Conservation (phyloP, 2,888 invertebrate genomes). For the Drosophila algonquin region DNA sequence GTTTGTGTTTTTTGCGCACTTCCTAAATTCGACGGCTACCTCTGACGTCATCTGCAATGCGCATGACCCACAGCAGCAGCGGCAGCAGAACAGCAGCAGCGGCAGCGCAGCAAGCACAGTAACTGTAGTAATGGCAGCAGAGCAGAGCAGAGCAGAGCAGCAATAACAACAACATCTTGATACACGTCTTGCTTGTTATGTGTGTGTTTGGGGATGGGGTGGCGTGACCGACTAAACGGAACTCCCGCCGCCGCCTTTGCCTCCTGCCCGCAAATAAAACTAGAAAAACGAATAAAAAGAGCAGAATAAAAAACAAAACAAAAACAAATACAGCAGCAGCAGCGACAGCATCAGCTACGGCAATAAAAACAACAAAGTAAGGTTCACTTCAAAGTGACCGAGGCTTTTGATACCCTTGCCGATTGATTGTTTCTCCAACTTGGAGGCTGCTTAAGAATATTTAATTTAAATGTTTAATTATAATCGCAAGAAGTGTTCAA, state of each 20-base stretch:
- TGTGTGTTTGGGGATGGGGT: slow-evolving; percentile 50
- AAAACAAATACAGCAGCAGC: slow-evolving; percentile 40
- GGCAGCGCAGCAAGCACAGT: slow-evolving; percentile 14
- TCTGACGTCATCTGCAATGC: slow-evolving; percentile 75
- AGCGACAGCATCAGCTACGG: slow-evolving; percentile 47
- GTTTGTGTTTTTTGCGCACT: slow-evolving; percentile 69
- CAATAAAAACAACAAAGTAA: slow-evolving; percentile 1
- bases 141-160: slow-evolving; percentile 37
- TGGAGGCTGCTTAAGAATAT: no score
- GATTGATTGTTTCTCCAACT: neutral
- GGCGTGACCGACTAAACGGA: slow-evolving; percentile 79
- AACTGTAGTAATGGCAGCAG: slow-evolving; percentile 29
- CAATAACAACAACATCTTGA: slow-evolving; percentile 32
- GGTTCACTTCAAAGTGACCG: neutral
- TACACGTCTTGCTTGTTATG: slow-evolving; percentile 53
- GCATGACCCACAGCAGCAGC: slow-evolving; percentile 62
- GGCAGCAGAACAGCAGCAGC: neutral
- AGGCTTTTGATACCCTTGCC: neutral
- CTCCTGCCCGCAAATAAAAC: slow-evolving; percentile 5
- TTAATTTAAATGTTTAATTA: no score
- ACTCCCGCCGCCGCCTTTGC: slow-evolving; percentile 48
- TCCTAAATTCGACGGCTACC: slow-evolving; percentile 70
- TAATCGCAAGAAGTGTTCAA: no score
- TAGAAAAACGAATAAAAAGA: slow-evolving; percentile 15
- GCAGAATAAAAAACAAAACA: slow-evolving; percentile 56